Conservation (phyloP, 1,140 invertebrate species). For the Trachelipus rathkii region DNA sequence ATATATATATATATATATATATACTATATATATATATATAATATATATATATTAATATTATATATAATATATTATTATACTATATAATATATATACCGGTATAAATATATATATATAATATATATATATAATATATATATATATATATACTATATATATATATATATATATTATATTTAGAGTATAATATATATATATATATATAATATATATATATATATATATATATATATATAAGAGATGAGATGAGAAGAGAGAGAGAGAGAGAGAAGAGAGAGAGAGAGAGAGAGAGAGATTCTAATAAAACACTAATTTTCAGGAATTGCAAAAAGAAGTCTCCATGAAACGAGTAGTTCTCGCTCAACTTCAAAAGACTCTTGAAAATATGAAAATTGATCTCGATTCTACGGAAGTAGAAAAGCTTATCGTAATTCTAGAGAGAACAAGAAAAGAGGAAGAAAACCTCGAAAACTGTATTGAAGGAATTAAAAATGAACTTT, state of each 20-base stretch:
- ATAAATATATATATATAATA: background rate
- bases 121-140: background rate
- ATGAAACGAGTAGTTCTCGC: conserved; percentile 75
- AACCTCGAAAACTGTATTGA: conserved; percentile 47
- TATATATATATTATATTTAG: background rate
- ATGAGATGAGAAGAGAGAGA: conserved; percentile 5
- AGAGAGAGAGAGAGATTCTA: too few species aligned
- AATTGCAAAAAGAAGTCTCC: conserved; percentile 74
- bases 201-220: too few species aligned
- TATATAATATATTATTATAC: too few species aligned
- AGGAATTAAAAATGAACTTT: conserved; percentile 66
- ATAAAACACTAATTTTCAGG: conserved; percentile 49
- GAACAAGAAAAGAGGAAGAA: conserved; percentile 49
- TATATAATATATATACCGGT: too few species aligned
- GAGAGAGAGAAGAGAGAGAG: too few species aligned
- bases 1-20: too few species aligned
- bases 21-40: too few species aligned
- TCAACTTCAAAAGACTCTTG: conserved; percentile 72
- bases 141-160: background rate
- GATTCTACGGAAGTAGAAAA: conserved; percentile 69
- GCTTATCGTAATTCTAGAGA: conserved; percentile 63
- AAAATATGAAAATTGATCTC: conserved; percentile 77
- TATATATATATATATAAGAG: background rate
- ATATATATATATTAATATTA: too few species aligned
- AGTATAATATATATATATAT: too few species aligned